Base-by-base conservation (phyloP, 1,140 invertebrate species). In the Melipona quadrifasciata region DNA sequence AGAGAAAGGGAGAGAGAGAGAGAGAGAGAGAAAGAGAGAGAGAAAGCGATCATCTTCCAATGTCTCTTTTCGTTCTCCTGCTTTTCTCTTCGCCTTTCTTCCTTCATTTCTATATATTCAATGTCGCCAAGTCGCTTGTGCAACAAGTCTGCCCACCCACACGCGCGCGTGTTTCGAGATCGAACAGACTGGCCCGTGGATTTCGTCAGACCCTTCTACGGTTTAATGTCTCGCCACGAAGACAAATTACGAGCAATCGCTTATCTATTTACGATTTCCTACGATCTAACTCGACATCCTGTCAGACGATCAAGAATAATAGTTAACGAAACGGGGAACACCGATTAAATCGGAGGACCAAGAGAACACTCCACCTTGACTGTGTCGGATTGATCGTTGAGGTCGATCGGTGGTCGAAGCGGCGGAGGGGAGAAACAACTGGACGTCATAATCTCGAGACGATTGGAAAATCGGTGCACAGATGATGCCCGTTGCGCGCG, bases 371-470 rank as follows among this genome's bases (percentile, higher is more conserved):
- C 67, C 91, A 98, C 97, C 97, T 97, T 97, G 79, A 97, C 94
- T 87, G 96, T 93, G 91, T 98, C 97, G 71, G 97, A 98, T 92
- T 98, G 97, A 87, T 96, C 96, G 91, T 92, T 96, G 76, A 97
- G 94, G 93, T 97, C 97, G 91, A 98, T 97, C 73, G 97, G 97
- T 83, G 96, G 95, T 87, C 96, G 96, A 82, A 98, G 96, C 39
- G 96, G 96, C 84, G 96, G 92, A 92, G 97, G 97, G 92, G 96
- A 96, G 91, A 96, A 95, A 93, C 96, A 96, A 89, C 95, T 95
- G 90, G 96, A 95, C 96, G 89, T 82, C 89, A 90, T 89, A 97
- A 93, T 81, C 27, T 10, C 91, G 85, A 87, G 88, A 88, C 77
- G 73, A 82, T 85, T 68, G 77, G 71, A 27, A 64, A 34, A 86